A percentile compares a stretch with the other conserved stretches of the same genome.
Evolutionary conservation across 1,140 invertebrate genomes (phyloP).

Genomic region (Drosophila pseudoobscura): DNA sequence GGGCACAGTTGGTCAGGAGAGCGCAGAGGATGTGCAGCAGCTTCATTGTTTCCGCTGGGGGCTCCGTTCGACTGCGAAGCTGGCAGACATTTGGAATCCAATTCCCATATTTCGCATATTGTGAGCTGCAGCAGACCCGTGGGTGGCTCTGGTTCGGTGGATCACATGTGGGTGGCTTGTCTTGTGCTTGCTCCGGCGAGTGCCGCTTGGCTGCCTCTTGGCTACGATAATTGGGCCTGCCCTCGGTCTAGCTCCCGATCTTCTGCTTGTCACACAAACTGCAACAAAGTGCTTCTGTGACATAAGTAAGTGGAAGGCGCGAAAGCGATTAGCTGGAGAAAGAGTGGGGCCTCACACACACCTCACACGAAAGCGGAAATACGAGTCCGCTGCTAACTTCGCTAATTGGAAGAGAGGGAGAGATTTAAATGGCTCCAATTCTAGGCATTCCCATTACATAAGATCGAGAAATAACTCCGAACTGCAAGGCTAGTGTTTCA

Average conservation of each 20-base stretch:
- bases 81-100: constrained; percentile 41
- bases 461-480: neutral
- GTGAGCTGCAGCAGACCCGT: no score
- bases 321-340: constrained; percentile 41
- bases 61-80: constrained; percentile 25
- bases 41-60: constrained; percentile 52
- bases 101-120: neutral
- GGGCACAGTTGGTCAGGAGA: constrained; percentile 33
- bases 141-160: no score
- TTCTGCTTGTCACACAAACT: constrained; percentile 35
- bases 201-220: constrained; percentile 54
- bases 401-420: constrained; percentile 17
- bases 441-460: constrained; percentile 23
- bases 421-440: constrained; percentile 27
- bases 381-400: constrained; percentile 1
- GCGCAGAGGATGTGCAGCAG: constrained; percentile 14
- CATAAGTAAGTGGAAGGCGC: constrained; percentile 51
- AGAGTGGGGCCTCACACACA: neutral
- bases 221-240: constrained; percentile 47
- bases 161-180: no score
- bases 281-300: constrained; percentile 51
- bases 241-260: constrained; percentile 4
- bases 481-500: no score
- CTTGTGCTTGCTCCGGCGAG: constrained; percentile 10
- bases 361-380: constrained; percentile 24